Conservation (phyloP, 2,888 invertebrate species). For the Strigamia crassipes region DNA sequence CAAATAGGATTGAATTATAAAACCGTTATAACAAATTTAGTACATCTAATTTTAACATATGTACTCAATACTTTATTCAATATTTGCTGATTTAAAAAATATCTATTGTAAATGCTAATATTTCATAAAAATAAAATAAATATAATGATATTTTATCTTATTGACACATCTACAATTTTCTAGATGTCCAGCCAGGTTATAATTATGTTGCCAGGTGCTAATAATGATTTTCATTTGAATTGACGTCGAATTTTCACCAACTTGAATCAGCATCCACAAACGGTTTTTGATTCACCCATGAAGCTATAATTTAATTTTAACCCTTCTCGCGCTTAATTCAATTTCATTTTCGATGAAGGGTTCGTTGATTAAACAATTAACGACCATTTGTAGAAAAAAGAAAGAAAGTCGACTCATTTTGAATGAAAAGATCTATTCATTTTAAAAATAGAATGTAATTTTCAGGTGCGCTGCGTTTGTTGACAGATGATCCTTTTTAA, state of each 20-base stretch:
- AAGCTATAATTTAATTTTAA: constrained; percentile 2
- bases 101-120: too few species aligned
- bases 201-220: neutral
- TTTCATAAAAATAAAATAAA: too few species aligned
- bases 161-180: neutral
- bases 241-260: constrained; percentile 13
- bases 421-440: neutral
- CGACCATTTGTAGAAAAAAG: neutral
- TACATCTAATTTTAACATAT: too few species aligned
- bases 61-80: too few species aligned
- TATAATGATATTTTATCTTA: neutral
- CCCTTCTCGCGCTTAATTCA: neutral
- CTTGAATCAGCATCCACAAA: neutral
- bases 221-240: constrained; percentile 16
- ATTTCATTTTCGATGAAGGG: neutral
- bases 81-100: too few species aligned
- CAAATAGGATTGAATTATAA: neutral
- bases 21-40: too few species aligned
- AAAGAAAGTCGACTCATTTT: neutral
- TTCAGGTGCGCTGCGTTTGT: constrained; percentile 25
- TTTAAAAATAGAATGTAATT: constrained; percentile 27
- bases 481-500: neutral
- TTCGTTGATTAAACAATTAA: neutral
- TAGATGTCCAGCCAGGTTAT: neutral
- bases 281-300: neutral